Percentiles rank a stretch among this genome's conserved stretches.
phyloP scores from a whole-genome alignment of 2,888 invertebrate genomes.

The Caenorhabditis virilis region DNA sequence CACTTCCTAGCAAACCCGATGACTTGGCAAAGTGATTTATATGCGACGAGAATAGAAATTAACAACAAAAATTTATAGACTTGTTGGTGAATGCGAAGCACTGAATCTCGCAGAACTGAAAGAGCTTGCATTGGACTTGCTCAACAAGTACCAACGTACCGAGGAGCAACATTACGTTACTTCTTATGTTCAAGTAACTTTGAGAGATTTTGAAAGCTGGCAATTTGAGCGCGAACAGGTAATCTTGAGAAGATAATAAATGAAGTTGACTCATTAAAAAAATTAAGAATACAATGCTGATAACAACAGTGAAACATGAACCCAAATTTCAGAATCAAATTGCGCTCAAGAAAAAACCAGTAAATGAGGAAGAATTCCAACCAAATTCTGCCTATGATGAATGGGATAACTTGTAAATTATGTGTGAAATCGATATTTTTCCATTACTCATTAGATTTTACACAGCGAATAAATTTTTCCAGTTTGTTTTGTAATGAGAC shows the following conservation, averaged over 20 bases:
- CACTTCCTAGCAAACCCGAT: constrained; percentile 68
- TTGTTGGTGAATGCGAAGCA: constrained; percentile 67
- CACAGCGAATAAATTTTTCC: too few relatives aligned
- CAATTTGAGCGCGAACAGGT: constrained; percentile 66
- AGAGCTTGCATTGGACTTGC: constrained; percentile 63
- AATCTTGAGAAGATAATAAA: too few relatives aligned
- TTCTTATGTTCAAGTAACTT: constrained; percentile 61
- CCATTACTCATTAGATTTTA: too few relatives aligned
- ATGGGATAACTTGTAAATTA: constrained; percentile 64
- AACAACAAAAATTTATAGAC: constrained; percentile 28
- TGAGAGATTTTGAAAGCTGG: constrained; percentile 66
- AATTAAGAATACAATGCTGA: not conserved
- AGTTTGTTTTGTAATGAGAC: too few relatives aligned
- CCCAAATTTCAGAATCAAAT: constrained; percentile 47
- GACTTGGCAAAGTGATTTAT: constrained; percentile 64
- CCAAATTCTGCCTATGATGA: constrained; percentile 63
- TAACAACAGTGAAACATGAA: not conserved
- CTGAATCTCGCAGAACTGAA: constrained; percentile 66
- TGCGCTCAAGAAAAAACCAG: constrained; percentile 56
- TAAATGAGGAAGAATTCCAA: constrained; percentile 51
- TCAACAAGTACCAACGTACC: constrained; percentile 65
- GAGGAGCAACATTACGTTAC: constrained; percentile 67
- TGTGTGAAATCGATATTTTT: too few relatives aligned
- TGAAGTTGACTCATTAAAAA: constrained; percentile 19
- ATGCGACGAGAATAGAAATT: not conserved